Percentiles rank a stretch among this genome's conserved stretches.
Evolutionary conservation across 1,140 invertebrate species (phyloP).

Genomic region (Rhagoletis pomonella): DNA sequence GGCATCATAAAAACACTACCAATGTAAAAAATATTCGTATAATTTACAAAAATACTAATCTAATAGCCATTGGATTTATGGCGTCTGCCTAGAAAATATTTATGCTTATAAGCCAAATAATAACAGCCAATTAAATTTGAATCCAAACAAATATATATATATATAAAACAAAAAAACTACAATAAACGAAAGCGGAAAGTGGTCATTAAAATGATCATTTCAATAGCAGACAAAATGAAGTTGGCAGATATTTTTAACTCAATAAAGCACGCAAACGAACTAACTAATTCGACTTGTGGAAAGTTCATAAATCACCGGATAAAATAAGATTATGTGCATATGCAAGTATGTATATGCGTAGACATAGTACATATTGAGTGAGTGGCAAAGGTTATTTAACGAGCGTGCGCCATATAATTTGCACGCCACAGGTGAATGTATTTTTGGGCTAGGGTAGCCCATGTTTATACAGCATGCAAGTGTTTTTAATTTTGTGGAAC

Average conservation of each 20-base stretch:
- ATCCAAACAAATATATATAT: background rate
- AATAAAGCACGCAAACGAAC: background rate
- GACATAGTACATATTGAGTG: constrained; percentile 4
- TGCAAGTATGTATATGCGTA: background rate
- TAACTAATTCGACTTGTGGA: constrained; percentile 12
- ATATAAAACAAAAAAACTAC: background rate
- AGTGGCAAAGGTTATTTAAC: constrained; percentile 41
- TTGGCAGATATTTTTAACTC: constrained; percentile 14
- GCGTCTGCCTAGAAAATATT: too few species aligned
- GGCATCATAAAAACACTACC: too few species aligned
- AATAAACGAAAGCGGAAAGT: constrained; percentile 38
- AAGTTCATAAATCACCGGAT: constrained; percentile 45
- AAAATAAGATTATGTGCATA: background rate
- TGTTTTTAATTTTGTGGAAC: too few species aligned
- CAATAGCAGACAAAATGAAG: background rate
- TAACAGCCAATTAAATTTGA: background rate
- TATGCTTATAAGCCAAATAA: background rate
- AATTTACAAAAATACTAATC: too few species aligned
- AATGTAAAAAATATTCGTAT: too few species aligned
- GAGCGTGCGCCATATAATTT: constrained; percentile 28
- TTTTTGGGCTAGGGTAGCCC: background rate
- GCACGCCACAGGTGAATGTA: constrained; percentile 41
- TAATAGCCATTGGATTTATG: too few species aligned
- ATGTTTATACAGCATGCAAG: background rate
- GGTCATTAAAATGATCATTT: constrained; percentile 11